These are phyloP conservation scores for Globia sparganii DNA, from an alignment of 2,888 invertebrate species.

Conservation along the genomic window DNA sequence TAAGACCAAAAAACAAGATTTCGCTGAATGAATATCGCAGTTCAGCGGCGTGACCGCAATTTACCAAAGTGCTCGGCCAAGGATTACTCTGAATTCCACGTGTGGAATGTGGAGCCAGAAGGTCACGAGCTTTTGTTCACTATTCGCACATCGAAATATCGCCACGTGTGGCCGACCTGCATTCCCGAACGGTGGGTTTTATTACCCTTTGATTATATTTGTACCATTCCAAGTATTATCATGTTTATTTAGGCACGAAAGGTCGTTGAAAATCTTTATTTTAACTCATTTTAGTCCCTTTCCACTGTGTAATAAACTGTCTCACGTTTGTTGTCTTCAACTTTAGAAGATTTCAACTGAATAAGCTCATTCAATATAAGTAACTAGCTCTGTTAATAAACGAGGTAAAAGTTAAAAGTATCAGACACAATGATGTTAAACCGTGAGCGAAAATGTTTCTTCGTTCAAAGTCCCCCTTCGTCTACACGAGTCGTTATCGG, in stretches of 20 bases:
- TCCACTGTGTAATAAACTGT: neutral
- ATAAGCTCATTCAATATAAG: neutral
- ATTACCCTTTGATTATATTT: too few relatives aligned
- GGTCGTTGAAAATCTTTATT: conserved; percentile 23
- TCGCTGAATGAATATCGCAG: conserved; percentile 44
- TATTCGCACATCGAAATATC: conserved; percentile 58
- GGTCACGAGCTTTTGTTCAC: conserved; percentile 58
- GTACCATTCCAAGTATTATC: conserved; percentile 34
- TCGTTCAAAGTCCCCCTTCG: conserved; percentile 46
- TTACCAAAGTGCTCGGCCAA: conserved; percentile 56
- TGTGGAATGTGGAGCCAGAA: conserved; percentile 61
- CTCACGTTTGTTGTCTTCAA: conserved; percentile 5
- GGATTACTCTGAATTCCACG: conserved; percentile 58
- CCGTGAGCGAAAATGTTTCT: conserved; percentile 37
- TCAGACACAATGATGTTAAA: conserved; percentile 14
- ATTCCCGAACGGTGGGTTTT: conserved; percentile 42
- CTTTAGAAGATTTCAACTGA: neutral
- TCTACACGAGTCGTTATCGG: conserved; percentile 45
- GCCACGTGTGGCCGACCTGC: conserved; percentile 42
- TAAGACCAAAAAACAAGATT: conserved; percentile 9
- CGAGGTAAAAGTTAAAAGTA: neutral
- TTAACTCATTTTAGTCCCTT: neutral
- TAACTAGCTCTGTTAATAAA: neutral
- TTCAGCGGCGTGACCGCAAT: conserved; percentile 51
- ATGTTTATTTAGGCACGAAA: conserved; percentile 44